Base-by-base conservation (phyloP, 1,140 invertebrate genomes). In the Cataglyphis hispanica region DNA sequence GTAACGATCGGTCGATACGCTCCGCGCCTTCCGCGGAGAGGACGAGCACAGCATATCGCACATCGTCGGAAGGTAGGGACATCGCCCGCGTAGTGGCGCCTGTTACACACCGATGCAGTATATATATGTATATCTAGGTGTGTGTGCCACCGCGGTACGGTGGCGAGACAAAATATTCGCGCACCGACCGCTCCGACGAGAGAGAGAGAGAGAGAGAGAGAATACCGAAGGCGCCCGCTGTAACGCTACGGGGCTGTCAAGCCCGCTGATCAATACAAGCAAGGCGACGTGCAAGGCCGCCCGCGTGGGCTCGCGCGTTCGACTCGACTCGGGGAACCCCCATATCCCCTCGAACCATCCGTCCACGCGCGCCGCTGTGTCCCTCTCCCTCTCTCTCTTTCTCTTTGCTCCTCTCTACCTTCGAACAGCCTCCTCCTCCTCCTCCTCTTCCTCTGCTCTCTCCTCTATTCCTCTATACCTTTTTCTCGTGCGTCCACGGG, bases 181-280 rank as follows among this genome's bases (percentile, higher is more conserved):
- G 63, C 43, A 63, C 75, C 63, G 34, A 53, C 72, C 70, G 37
- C 25, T 75, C 43, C 61, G 61, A 77, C 16, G 19, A 34, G 58
- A n/a, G 40, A 63, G 13, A 63, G 10, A 64, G 27, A 64, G 40
- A 53, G 19, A 27, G 67, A 74, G 53, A 67, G 53, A 22, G 87
- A 86, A 84, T 61, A 83, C 77, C 77, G 77, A 89, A 90, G 86
- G 89, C 77, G 77, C 89, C 88, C 89, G 89, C 89, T 84, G 90
- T 91, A 85, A 90, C 85, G 87, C 86, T 92, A 92, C 91, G 90
- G 87, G 88, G 83, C 93, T 94, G 93, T 94, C 94, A 94, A 92
- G 91, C 89, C 84, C 85, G 89, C 93, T 94, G 94, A 94, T 94
- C 93, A 94, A 94, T 94, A 94, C 94, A 93, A 93, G 93, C 92